phyloP scores from a whole-genome alignment of 2,797 vertebrate species.

The Pipistrellus nathusii region DNA sequence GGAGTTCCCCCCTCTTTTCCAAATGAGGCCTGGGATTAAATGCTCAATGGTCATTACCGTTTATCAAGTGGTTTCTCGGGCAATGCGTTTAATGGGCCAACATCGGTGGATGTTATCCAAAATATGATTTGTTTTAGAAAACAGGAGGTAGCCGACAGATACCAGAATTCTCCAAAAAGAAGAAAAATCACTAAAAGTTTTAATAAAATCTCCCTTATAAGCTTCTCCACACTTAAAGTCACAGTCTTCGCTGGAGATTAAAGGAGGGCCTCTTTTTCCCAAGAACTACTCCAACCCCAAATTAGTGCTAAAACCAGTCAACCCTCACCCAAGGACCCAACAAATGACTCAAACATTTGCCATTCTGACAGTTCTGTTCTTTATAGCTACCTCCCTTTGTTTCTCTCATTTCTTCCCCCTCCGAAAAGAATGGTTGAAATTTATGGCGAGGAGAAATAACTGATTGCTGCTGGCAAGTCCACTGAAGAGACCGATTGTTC shows the following conservation, averaged over 20 bases:
- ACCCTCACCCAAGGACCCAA: constrained; percentile 73
- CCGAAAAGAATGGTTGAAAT: constrained; percentile 85
- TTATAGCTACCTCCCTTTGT: constrained; percentile 84
- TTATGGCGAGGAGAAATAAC: constrained; percentile 86
- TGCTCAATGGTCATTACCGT: constrained; percentile 21
- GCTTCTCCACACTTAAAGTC: not conserved
- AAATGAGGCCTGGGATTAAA: constrained; percentile 45
- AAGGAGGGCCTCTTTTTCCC: constrained; percentile 50
- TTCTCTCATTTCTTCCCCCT: constrained; percentile 82
- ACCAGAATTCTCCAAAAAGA: constrained; percentile 7
- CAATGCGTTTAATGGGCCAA: not conserved
- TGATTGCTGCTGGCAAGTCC: constrained; percentile 87
- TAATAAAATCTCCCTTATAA: constrained; percentile 22
- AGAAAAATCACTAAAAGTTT: constrained; percentile 3
- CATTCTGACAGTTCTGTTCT: constrained; percentile 84
- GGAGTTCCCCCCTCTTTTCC: constrained; percentile 56
- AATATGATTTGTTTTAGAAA: constrained; percentile 30
- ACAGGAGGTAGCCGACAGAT: not conserved
- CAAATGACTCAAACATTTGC: constrained; percentile 75
- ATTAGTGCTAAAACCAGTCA: constrained; percentile 72
- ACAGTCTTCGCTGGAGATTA: not conserved
- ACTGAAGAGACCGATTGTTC: constrained; percentile 90
- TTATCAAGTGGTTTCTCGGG: constrained; percentile 40
- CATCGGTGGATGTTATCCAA: not conserved
- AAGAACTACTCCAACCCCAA: constrained; percentile 79